A percentile compares a stretch with the other conserved stretches of the same genome.
Evolutionary conservation across 2,113 vertebrate species (phyloP).

Genomic region (Ailuropoda melanoleuca): DNA sequence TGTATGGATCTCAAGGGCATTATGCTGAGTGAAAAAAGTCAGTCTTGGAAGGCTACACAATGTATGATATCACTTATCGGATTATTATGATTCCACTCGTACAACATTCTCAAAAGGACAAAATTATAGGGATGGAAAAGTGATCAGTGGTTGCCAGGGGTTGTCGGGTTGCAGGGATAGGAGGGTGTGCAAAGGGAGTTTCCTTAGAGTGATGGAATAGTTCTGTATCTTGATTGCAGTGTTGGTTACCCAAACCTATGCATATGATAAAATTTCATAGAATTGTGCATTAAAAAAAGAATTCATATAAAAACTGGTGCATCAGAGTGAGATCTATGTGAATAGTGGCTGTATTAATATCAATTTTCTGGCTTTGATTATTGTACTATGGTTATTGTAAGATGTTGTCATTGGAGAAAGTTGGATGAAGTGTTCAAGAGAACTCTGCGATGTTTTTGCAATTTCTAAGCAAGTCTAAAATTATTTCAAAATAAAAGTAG

Average conservation of each 20-base stretch:
- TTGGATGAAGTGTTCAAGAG: neutral
- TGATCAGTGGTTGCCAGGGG: neutral
- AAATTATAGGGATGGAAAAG: no score
- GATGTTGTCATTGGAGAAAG: neutral
- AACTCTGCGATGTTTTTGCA: neutral
- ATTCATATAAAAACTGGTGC: neutral
- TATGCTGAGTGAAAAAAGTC: neutral
- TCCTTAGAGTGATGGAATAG: neutral
- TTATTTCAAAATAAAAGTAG: no score
- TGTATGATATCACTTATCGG: neutral
- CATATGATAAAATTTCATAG: neutral
- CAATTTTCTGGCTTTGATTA: neutral
- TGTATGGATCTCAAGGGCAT: neutral
- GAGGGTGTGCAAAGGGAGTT: neutral
- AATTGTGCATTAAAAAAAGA: neutral
- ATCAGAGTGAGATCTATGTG: neutral
- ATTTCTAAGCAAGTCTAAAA: neutral
- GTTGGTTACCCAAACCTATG: no score
- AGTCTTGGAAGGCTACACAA: neutral
- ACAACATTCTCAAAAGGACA: neutral
- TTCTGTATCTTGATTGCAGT: neutral
- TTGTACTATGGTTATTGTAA: neutral
- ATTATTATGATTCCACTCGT: neutral
- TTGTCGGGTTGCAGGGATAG: neutral
- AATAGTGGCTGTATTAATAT: neutral